These are phyloP conservation scores for Caenorhabditis brenneri DNA, from an alignment of 1,140 invertebrate genomes.

Conservation along the genomic window DNA sequence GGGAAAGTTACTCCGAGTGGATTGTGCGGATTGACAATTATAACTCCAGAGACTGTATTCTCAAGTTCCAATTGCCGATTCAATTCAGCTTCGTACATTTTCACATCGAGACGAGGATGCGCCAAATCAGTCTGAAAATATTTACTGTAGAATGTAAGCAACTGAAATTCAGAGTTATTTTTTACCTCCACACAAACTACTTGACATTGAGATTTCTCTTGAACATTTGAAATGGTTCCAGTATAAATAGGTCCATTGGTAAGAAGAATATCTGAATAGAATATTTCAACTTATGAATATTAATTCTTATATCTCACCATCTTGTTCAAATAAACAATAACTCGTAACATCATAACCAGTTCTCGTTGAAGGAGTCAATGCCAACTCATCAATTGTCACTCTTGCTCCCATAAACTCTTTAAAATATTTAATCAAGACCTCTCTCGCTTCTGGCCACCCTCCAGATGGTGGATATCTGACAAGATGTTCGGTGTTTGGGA, in stretches of 20 bases:
- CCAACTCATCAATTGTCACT: constrained; percentile 16
- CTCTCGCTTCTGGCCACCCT: constrained; percentile 21
- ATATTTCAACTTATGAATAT: not conserved
- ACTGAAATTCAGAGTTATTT: not conserved
- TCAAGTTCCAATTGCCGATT: not conserved
- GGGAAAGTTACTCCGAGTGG: constrained; percentile 30
- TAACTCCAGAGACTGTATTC: constrained; percentile 26
- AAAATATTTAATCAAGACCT: constrained; percentile 5
- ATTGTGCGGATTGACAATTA: constrained; percentile 47
- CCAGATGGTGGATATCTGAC: constrained; percentile 38
- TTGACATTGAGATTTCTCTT: constrained; percentile 34
- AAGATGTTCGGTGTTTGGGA: constrained; percentile 34
- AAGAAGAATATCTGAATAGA: constrained; percentile 27
- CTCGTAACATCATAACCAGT: constrained; percentile 45
- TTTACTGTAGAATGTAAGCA: too few relatives aligned
- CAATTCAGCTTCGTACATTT: not conserved
- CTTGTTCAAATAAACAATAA: constrained; percentile 46
- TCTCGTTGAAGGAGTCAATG: constrained; percentile 32
- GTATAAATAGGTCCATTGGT: constrained; percentile 37
- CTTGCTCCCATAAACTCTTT: constrained; percentile 23
- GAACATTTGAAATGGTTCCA: constrained; percentile 35
- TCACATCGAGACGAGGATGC: constrained; percentile 5
- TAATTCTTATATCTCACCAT: not conserved
- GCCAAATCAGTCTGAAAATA: constrained; percentile 32
- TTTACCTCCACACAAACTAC: constrained; percentile 19